These are phyloP conservation scores for Caenorhabditis sp. DNA, from an alignment of 2,888 invertebrate species.

Conservation along the genomic window DNA sequence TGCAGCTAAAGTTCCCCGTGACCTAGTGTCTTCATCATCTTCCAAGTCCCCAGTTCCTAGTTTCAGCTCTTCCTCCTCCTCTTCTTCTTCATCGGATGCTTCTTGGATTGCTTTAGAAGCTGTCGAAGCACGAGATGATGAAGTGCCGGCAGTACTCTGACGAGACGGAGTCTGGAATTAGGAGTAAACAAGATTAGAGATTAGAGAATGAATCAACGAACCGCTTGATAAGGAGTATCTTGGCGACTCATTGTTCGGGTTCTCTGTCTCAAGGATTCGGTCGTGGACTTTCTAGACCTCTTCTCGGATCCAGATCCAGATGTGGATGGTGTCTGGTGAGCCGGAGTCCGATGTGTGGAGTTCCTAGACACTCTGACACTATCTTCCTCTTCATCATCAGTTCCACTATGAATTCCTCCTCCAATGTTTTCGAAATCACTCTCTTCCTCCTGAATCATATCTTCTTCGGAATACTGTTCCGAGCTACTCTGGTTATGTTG, in stretches of 20 bases:
- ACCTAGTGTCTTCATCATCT: constrained; percentile 8
- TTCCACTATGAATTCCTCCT: constrained; percentile 32
- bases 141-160: constrained; percentile 7
- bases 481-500: constrained; percentile 23
- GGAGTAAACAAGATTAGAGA: background rate
- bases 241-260: constrained; percentile 18
- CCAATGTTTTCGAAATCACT: constrained; percentile 51
- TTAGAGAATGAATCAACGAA: background rate
- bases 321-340: constrained; percentile 23
- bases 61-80: constrained; percentile 28
- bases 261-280: constrained; percentile 2
- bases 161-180: constrained; percentile 31
- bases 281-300: background rate
- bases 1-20: constrained; percentile 26
- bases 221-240: constrained; percentile 37
- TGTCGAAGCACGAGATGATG: constrained; percentile 8
- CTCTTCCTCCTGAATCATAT: constrained; percentile 66
- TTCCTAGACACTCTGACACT: background rate
- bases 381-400: constrained; percentile 26
- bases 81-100: constrained; percentile 32
- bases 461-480: constrained; percentile 53
- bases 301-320: constrained; percentile 13
- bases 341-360: constrained; percentile 5
- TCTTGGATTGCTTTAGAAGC: constrained; percentile 21
- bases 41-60: background rate